A percentile compares a stretch with the other conserved stretches of the same genome.
These are phyloP conservation scores for Drosophila monieri DNA, from an alignment of 2,888 invertebrate genomes.

Conservation along the genomic window DNA sequence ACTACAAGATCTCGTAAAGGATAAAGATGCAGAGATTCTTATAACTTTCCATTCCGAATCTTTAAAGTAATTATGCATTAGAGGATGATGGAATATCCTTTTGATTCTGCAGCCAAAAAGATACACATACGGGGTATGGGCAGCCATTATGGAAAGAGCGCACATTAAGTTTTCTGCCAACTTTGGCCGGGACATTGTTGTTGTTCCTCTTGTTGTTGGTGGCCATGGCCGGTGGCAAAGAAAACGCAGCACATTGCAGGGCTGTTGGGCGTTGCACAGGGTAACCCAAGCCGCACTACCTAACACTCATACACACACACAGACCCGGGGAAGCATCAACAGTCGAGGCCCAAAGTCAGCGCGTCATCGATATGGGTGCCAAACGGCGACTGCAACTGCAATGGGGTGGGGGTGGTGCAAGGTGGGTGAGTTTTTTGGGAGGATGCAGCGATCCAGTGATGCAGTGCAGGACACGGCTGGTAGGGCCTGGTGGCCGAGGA, in stretches of 20 bases:
- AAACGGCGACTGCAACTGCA: conserved; percentile 39
- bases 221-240: conserved; percentile 61
- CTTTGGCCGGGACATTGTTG: conserved; percentile 58
- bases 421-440: neutral
- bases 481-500: conserved; percentile 35
- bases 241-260: conserved; percentile 48
- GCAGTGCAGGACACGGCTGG: conserved; percentile 27
- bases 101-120: neutral
- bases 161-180: conserved; percentile 74
- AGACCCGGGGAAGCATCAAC: conserved; percentile 50
- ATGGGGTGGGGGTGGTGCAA: conserved; percentile 1
- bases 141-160: conserved; percentile 49
- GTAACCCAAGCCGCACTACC: conserved; percentile 23
- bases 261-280: conserved; percentile 25
- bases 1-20: too few species aligned
- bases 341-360: conserved; percentile 77
- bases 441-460: conserved; percentile 1
- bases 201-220: conserved; percentile 42
- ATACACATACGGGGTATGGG: neutral
- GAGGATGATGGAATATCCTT: neutral
- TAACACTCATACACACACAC: conserved; percentile 3
- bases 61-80: conserved; percentile 7
- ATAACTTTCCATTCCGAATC: neutral
- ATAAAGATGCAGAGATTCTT: neutral
- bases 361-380: conserved; percentile 74